Base-by-base conservation (phyloP, 2,113 vertebrate species). In the Aspidoscelis tigris region DNA sequence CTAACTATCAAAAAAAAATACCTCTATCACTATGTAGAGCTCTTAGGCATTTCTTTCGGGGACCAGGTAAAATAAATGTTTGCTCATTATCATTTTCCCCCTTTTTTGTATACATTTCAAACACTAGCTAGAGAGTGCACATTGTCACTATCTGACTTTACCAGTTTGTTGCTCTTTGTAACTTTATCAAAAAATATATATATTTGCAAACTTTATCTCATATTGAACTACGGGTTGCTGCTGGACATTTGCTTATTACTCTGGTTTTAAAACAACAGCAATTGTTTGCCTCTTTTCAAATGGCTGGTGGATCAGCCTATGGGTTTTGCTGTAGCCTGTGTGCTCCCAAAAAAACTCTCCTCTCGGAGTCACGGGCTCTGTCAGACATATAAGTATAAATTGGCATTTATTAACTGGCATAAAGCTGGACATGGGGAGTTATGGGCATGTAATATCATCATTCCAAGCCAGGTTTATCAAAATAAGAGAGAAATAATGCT, bases 171-270 rank as follows among this genome's bases (percentile, higher is more conserved):
- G 39, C 43, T 14, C 33, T 80, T 43, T 65, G 14, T 43, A 69
- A 69, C 80, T 80, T n/a, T 76, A 39, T 76, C 71, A 76, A 43
- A 80, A 21, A 4, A 76, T n/a, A 26, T n/a, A 26, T n/a, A 11
- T 66, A 50, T 85, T 68, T 22, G 22, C 24, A 55, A 43, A 69
- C n/a, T 41, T 76, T 21, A 55, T 0, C 68, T 9, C 41, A 3
- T 8, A 39, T n/a, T 41, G 64, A 61, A 73, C 11, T 73, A 26
- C 39, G 9, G 41, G n/a, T 58, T 71, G 41, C 71, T 73, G 33
- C n/a, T 68, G 26, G 7, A 21, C 10, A 16, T 6, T 66, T 74
- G 7, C 26, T n/a, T 7, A 66, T 66, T 66, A 33, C 68, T 69
- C 20, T 73, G 43, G 71, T 44, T 73, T 73, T 73, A 43, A 73